phyloP scores from a whole-genome alignment of 2,888 invertebrate species.

The Alcis repandata region DNA sequence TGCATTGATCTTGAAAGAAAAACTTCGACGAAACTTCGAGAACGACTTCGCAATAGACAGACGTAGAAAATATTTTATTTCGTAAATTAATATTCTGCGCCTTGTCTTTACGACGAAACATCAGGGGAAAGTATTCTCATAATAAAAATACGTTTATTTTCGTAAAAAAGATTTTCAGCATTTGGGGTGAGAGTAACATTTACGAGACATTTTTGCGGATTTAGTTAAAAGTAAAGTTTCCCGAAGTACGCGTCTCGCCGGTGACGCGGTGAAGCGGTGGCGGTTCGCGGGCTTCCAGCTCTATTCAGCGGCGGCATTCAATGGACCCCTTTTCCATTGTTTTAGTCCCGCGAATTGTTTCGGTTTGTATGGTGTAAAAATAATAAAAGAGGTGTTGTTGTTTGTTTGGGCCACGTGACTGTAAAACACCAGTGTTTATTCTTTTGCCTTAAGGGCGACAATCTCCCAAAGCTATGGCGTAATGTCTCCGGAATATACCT shows the following conservation, averaged over 20 bases:
- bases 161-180: conserved; percentile 10
- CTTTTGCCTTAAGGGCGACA: neutral
- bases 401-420: neutral
- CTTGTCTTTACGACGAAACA: neutral
- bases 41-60: neutral
- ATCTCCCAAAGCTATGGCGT: neutral
- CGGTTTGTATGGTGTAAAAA: neutral
- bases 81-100: conserved; percentile 1
- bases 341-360: neutral
- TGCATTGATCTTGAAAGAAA: neutral
- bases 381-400: neutral
- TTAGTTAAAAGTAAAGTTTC: conserved; percentile 33
- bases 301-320: too few relatives aligned
- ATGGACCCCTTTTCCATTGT: neutral
- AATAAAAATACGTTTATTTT: conserved; percentile 15
- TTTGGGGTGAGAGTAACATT: conserved; percentile 9
- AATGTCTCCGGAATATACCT: too few relatives aligned
- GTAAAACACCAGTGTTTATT: too few relatives aligned
- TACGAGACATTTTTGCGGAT: conserved; percentile 27
- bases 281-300: neutral
- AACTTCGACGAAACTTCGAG: neutral
- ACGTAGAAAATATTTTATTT: conserved; percentile 13
- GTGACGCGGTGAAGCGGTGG: neutral
- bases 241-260: conserved; percentile 2
- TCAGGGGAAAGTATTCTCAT: too few relatives aligned